Percentiles rank a stretch among this genome's conserved stretches.
Evolutionary conservation across 2,888 invertebrate species (phyloP).

Genomic region (Micropterix aruncella): DNA sequence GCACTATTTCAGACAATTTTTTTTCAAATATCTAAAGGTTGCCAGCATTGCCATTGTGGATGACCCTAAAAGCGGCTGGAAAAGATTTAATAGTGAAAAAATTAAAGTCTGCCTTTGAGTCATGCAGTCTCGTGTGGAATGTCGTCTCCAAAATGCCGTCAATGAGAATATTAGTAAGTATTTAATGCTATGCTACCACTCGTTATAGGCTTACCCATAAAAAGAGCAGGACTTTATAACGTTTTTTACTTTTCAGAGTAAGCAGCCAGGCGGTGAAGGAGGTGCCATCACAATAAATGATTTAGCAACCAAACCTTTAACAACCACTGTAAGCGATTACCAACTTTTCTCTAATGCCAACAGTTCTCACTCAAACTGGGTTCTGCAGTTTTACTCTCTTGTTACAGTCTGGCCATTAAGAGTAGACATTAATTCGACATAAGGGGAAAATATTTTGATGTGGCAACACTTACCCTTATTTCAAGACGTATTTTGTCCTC

Average conservation of each 20-base stretch:
- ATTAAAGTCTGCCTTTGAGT: constrained; percentile 61
- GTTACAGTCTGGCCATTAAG: too few species aligned
- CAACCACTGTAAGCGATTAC: constrained; percentile 35
- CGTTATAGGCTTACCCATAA: background rate
- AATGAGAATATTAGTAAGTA: constrained; percentile 54
- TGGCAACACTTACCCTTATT: too few species aligned
- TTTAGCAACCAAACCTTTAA: constrained; percentile 44
- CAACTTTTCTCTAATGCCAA: too few species aligned
- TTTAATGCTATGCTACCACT: background rate
- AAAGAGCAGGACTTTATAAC: too few species aligned
- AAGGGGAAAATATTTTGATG: too few species aligned
- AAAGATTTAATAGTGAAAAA: constrained; percentile 55
- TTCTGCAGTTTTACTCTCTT: too few species aligned
- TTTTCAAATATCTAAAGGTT: constrained; percentile 36
- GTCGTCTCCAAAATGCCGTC: constrained; percentile 49
- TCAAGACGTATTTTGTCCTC: too few species aligned
- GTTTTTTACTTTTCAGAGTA: constrained; percentile 44
- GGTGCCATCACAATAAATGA: constrained; percentile 45
- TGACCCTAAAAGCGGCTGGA: constrained; percentile 58
- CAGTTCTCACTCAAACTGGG: too few species aligned
- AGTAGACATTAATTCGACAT: too few species aligned
- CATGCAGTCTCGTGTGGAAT: constrained; percentile 46
- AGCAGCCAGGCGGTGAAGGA: constrained; percentile 63
- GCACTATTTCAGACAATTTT: too few species aligned
- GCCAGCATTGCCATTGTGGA: constrained; percentile 74